phyloP scores from a whole-genome alignment of 2,113 vertebrate species.

The Promerops cafer region DNA sequence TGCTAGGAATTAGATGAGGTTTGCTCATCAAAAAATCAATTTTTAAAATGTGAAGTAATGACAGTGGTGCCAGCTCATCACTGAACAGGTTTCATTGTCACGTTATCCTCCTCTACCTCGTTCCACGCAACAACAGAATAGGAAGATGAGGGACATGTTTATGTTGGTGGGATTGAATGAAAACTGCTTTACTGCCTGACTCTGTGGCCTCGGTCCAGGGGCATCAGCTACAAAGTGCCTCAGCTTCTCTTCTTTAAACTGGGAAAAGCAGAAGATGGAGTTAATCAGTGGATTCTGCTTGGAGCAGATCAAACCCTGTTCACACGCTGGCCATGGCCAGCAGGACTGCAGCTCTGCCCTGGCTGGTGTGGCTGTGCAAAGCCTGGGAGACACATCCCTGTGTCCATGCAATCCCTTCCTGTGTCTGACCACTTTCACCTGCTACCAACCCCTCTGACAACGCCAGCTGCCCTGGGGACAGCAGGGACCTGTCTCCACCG shows the following conservation, averaged over 20 bases:
- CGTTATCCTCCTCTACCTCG: background rate
- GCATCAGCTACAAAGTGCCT: background rate
- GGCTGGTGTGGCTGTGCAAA: accelerated
- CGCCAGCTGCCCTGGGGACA: accelerated
- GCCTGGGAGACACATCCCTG: accelerated
- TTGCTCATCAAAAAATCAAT: background rate
- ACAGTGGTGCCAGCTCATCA: background rate
- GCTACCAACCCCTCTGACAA: background rate
- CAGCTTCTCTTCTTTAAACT: background rate
- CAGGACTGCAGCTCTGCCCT: background rate
- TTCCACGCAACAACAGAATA: background rate
- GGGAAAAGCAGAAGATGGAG: background rate
- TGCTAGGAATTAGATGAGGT: background rate
- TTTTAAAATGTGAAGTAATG: background rate
- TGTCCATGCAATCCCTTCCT: accelerated
- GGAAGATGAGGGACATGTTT: background rate
- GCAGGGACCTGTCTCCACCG: background rate
- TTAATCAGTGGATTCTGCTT: background rate
- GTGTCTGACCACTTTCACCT: background rate
- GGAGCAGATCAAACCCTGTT: background rate
- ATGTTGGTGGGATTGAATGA: background rate
- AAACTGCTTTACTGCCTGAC: background rate
- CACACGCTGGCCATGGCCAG: background rate
- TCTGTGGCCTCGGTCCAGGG: background rate
- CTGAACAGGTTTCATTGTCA: background rate